These are phyloP conservation scores for Eucriotettix oculatus DNA, from an alignment of 2,888 invertebrate genomes.

Conservation along the genomic window DNA sequence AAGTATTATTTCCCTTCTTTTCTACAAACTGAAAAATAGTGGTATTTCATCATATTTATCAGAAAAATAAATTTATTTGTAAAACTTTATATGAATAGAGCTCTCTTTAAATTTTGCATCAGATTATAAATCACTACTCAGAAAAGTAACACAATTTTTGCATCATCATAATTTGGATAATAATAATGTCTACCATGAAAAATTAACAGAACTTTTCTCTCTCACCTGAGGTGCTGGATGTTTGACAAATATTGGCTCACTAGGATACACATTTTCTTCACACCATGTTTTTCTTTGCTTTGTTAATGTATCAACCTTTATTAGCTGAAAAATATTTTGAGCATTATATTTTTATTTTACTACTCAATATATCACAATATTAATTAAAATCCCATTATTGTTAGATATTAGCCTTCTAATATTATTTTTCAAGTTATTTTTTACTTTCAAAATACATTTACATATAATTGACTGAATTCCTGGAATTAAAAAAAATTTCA, in stretches of 20 bases:
- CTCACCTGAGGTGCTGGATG: conserved; percentile 38
- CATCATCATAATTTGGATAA: no score
- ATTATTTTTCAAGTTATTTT: no score
- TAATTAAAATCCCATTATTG: no score
- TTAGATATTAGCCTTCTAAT: no score
- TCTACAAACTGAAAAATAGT: no score
- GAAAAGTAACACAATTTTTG: not conserved
- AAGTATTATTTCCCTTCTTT: not conserved
- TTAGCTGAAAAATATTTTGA: conserved; percentile 34
- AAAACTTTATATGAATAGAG: no score
- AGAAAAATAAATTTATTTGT: no score
- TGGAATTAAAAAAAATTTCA: conserved; percentile 4
- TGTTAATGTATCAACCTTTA: conserved; percentile 56
- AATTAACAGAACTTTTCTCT: not conserved
- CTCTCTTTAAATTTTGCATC: not conserved
- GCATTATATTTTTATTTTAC: no score
- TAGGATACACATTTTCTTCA: conserved; percentile 58
- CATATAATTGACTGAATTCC: not conserved
- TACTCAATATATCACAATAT: no score
- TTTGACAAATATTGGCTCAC: conserved; percentile 71
- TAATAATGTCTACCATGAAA: no score
- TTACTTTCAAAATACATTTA: not conserved
- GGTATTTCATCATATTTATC: no score
- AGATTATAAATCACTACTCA: not conserved
- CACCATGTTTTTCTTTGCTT: conserved; percentile 51